A percentile compares a stretch with the other conserved stretches of the same genome.
These are phyloP conservation scores for Clarias batrachus DNA, from an alignment of 2,113 vertebrate species.

Conservation along the genomic window DNA sequence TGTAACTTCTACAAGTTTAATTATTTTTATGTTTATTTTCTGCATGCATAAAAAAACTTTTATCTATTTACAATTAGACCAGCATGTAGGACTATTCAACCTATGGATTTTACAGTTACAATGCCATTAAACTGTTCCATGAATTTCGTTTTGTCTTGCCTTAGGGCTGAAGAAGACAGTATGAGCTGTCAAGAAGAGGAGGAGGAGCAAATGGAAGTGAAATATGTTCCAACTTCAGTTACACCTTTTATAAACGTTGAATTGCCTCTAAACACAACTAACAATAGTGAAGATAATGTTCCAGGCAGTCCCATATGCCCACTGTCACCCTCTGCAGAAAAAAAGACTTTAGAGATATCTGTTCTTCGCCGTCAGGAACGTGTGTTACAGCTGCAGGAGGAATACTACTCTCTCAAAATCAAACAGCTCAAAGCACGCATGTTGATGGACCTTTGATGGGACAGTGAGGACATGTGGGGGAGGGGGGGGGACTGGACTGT, in stretches of 20 bases:
- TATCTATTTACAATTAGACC: neutral
- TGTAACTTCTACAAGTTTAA: no score
- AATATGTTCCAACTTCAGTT: constrained; percentile 30
- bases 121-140: neutral
- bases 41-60: neutral
- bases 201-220: constrained; percentile 40
- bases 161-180: constrained; percentile 39
- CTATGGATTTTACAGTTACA: neutral
- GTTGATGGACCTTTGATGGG: constrained; percentile 31
- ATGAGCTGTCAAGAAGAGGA: constrained; percentile 39
- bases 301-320: constrained; percentile 10
- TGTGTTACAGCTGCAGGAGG: constrained; percentile 48
- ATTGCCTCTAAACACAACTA: constrained; percentile 17
- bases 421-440: constrained; percentile 49
- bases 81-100: neutral
- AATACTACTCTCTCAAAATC: constrained; percentile 53
- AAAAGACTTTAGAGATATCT: constrained; percentile 38
- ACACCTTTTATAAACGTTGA: constrained; percentile 21
- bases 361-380: constrained; percentile 45
- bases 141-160: neutral
- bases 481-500: neutral
- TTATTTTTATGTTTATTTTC: neutral
- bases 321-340: constrained; percentile 32
- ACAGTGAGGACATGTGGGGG: neutral
- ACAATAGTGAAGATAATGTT: constrained; percentile 22